Evolutionary conservation across 2,113 vertebrate species (phyloP).

Genomic region (Malurus elegans): DNA sequence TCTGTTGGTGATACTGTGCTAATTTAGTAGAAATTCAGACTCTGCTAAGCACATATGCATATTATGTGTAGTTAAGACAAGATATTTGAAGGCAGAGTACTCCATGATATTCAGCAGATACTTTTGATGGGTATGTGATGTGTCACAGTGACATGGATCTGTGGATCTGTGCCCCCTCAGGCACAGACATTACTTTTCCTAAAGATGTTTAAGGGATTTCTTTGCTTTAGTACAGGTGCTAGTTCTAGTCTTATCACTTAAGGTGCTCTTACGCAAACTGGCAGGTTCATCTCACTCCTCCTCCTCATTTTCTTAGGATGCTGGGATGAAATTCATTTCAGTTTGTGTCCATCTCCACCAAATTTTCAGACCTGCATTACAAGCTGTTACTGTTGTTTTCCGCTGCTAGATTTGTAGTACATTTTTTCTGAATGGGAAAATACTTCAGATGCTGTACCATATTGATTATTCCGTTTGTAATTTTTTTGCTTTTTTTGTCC

Average conservation of each 20-base stretch:
- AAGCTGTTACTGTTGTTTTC: neutral
- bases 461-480: neutral
- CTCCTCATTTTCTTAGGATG: neutral
- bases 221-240: neutral
- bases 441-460: neutral
- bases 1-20: neutral
- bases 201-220: neutral
- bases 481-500: neutral
- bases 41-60: neutral
- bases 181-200: neutral
- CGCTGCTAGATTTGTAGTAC: neutral
- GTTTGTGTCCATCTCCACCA: neutral
- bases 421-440: neutral
- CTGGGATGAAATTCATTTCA: neutral
- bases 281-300: neutral
- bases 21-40: neutral
- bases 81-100: neutral
- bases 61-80: neutral
- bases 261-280: neutral
- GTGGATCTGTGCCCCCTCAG: neutral
- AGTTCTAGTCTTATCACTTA: neutral
- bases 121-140: neutral
- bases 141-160: neutral
- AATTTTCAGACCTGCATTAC: neutral
- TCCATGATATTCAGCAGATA: neutral